These are phyloP conservation scores for Leucoraja erinaceus DNA, from an alignment of 2,113 vertebrate genomes.

Conservation along the genomic window DNA sequence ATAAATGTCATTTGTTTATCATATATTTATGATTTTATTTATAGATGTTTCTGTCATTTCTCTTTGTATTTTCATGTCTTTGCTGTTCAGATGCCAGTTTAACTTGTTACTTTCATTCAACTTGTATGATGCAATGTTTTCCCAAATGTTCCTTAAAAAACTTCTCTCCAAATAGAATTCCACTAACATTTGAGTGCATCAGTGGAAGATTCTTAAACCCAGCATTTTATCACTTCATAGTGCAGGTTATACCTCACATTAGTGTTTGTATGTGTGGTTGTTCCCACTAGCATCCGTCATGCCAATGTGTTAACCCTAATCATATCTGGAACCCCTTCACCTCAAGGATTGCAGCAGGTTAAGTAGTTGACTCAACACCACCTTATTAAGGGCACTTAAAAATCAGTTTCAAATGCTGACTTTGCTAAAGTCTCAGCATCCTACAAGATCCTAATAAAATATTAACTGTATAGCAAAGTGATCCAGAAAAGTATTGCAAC, in stretches of 20 bases:
- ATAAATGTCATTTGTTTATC: background rate
- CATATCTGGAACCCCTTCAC: too few species aligned
- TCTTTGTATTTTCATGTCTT: constrained; percentile 16
- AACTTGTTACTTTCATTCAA: background rate
- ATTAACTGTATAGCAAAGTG: background rate
- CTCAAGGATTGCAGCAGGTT: too few species aligned
- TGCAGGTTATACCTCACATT: background rate
- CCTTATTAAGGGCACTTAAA: too few species aligned
- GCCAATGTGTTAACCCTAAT: too few species aligned
- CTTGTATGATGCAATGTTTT: background rate
- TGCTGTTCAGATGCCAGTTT: constrained; percentile 31
- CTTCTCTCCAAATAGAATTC: background rate
- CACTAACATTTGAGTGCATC: background rate
- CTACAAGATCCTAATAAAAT: too few species aligned
- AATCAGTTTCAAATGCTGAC: too few species aligned
- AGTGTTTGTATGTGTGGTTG: background rate
- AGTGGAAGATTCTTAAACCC: background rate
- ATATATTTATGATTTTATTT: background rate
- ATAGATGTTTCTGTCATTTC: background rate
- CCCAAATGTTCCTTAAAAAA: background rate
- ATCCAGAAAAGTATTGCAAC: background rate
- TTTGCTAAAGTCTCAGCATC: too few species aligned
- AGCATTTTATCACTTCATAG: background rate
- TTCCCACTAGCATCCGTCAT: background rate
- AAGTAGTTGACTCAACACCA: too few species aligned